These are phyloP conservation scores for Sphaerodactylus townsendi DNA, from an alignment of 2,113 vertebrate species.

Conservation along the genomic window DNA sequence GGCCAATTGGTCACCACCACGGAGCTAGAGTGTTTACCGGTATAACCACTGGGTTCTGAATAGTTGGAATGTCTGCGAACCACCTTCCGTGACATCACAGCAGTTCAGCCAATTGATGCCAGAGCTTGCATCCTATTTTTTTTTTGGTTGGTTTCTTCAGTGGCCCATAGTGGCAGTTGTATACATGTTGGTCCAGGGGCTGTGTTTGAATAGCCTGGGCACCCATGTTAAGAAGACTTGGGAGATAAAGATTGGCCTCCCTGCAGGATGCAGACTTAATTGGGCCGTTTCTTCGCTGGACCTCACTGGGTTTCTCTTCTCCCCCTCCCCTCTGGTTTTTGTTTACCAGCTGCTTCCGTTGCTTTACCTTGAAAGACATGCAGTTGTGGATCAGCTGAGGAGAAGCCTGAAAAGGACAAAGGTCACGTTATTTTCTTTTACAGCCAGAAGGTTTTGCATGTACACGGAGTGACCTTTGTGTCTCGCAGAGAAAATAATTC, in stretches of 20 bases:
- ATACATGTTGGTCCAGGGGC: neutral
- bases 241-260: neutral
- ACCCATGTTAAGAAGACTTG: neutral
- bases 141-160: neutral
- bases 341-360: constrained; percentile 61
- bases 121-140: neutral
- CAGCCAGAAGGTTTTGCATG: constrained; percentile 23
- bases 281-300: constrained; percentile 5
- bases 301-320: constrained; percentile 56
- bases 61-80: neutral
- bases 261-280: neutral
- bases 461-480: neutral
- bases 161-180: neutral
- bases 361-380: constrained; percentile 61
- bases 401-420: constrained; percentile 60
- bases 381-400: constrained; percentile 59
- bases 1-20: too few species aligned
- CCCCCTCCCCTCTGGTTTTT: constrained; percentile 34
- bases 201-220: neutral
- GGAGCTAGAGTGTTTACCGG: neutral
- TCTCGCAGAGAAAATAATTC: constrained; percentile 42
- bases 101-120: neutral
- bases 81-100: neutral
- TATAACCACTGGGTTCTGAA: neutral
- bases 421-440: constrained; percentile 40